phyloP scores from a whole-genome alignment of 2,797 vertebrate genomes.

The Tragopan temminckii region DNA sequence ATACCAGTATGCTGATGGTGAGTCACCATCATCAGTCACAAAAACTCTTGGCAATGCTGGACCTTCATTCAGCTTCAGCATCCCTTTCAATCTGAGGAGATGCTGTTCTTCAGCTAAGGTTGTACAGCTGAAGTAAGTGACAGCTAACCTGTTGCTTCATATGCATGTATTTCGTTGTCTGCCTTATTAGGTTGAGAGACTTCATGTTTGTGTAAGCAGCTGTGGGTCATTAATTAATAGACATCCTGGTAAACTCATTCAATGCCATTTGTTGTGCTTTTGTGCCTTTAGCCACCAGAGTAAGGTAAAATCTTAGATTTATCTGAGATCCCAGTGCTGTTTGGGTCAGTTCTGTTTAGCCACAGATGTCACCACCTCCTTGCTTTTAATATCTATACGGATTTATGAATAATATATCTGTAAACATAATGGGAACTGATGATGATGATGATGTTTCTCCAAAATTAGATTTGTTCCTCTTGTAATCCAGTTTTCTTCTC shows the following conservation, averaged over 20 bases:
- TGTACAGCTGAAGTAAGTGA: not conserved
- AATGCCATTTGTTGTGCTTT: not conserved
- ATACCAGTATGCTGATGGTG: fast-evolving
- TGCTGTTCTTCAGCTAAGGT: not conserved
- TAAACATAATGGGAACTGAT: not conserved
- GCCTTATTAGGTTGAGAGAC: not conserved
- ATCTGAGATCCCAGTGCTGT: too few relatives aligned
- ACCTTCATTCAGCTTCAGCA: not conserved
- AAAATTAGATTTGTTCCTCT: not conserved
- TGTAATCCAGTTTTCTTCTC: not conserved
- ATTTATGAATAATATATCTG: not conserved
- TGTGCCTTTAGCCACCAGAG: too few relatives aligned
- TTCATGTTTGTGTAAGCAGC: not conserved
- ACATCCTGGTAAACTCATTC: not conserved
- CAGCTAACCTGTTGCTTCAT: not conserved
- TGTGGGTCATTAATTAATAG: not conserved
- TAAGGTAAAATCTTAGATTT: not conserved
- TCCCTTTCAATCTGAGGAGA: not conserved
- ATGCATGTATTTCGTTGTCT: not conserved
- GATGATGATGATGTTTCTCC: not conserved
- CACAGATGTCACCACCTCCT: not conserved
- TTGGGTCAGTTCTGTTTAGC: not conserved
- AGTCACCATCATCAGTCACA: not conserved
- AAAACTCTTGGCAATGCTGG: not conserved
- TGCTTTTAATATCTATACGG: not conserved